Percentiles rank a stretch among this genome's conserved stretches.
Conservation (phyloP, 1,140 invertebrate genomes). For the Drusus annulatus region DNA sequence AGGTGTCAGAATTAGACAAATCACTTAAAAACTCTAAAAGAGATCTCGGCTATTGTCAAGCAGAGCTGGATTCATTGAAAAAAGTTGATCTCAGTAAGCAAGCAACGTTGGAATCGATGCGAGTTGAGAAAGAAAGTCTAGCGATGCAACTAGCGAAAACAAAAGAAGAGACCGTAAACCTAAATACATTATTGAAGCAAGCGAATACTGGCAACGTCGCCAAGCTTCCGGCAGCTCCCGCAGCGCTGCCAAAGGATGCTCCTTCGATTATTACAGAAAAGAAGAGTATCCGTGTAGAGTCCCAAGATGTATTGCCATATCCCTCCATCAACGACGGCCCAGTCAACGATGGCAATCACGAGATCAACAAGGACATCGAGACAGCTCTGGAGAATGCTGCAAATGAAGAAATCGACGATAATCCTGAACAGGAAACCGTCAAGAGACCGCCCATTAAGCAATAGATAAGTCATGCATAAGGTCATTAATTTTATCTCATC, state of each 20-base stretch:
- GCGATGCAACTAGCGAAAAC: constrained; percentile 60
- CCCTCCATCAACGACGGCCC: constrained; percentile 45
- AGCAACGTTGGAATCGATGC: constrained; percentile 64
- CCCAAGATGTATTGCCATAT: constrained; percentile 33
- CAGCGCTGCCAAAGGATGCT: constrained; percentile 3
- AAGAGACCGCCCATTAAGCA: constrained; percentile 20
- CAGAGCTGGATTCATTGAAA: constrained; percentile 66
- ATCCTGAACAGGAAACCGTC: constrained; percentile 18
- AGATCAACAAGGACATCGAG: constrained; percentile 41
- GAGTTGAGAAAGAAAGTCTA: constrained; percentile 64
- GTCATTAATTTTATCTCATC: too few species aligned
- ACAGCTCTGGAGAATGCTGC: constrained; percentile 48
- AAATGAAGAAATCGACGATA: constrained; percentile 51
- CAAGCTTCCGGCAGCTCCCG: neutral
- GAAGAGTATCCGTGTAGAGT: neutral
- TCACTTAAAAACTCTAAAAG: constrained; percentile 61
- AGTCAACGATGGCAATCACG: constrained; percentile 47
- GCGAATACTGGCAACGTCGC: neutral
- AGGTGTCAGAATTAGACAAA: constrained; percentile 30
- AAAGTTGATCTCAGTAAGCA: constrained; percentile 64
- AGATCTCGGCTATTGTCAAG: constrained; percentile 62
- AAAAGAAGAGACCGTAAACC: constrained; percentile 59
- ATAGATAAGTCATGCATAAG: neutral
- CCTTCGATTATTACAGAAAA: neutral
- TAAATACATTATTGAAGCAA: constrained; percentile 34